phyloP scores from a whole-genome alignment of 2,888 invertebrate species.

The Mythimna ferrago region DNA sequence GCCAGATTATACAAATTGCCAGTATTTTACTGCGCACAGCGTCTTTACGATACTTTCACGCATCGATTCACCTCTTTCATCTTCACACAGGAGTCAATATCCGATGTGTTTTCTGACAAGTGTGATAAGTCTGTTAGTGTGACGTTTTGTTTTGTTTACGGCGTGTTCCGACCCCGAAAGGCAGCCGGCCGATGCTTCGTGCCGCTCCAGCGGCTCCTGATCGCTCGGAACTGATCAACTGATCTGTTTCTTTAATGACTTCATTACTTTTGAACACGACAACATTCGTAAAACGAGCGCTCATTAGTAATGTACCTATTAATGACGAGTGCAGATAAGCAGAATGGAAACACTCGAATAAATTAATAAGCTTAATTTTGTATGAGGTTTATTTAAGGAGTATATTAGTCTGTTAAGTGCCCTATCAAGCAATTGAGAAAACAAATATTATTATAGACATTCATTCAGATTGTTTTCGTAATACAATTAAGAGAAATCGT shows the following conservation, averaged over 20 bases:
- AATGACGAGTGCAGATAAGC: conserved; percentile 27
- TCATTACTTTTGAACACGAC: conserved; percentile 68
- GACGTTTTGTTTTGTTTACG: conserved; percentile 66
- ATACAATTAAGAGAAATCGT: conserved; percentile 13
- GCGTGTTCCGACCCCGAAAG: conserved; percentile 72
- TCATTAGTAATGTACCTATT: conserved; percentile 31
- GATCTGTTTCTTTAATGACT: conserved; percentile 72
- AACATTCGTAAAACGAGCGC: conserved; percentile 31
- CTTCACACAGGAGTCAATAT: conserved; percentile 9
- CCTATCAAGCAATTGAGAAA: conserved; percentile 3
- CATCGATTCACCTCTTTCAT: conserved; percentile 11
- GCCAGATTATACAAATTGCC: not conserved
- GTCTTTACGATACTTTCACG: not conserved
- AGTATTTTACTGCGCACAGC: not conserved
- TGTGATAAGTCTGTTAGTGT: conserved; percentile 39
- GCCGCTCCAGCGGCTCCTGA: conserved; percentile 75
- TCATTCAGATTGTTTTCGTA: conserved; percentile 2
- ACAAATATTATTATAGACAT: conserved; percentile 9
- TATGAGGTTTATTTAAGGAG: conserved; percentile 23
- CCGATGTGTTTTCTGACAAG: conserved; percentile 41
- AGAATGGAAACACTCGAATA: conserved; percentile 22
- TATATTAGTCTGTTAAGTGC: conserved; percentile 2
- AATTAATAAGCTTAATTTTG: conserved; percentile 8
- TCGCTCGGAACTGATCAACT: conserved; percentile 78
- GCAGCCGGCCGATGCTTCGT: conserved; percentile 74